Conservation (phyloP, 2,888 invertebrate species). For the Subacronicta megacephala region DNA sequence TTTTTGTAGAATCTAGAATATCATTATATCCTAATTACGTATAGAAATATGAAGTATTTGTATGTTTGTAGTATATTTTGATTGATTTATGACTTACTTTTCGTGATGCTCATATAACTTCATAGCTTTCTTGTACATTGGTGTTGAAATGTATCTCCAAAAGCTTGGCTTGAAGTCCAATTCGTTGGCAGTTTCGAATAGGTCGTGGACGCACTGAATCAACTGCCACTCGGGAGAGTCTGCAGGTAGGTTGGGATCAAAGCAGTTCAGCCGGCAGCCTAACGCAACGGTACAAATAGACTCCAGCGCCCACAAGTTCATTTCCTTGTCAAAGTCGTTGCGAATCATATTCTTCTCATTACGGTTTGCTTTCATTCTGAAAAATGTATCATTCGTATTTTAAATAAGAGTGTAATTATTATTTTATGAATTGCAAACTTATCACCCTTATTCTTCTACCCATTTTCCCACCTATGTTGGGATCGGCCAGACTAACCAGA, state of each 20-base stretch:
- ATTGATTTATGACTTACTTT: conserved; percentile 60
- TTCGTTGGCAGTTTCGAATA: conserved; percentile 62
- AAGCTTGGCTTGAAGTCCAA: conserved; percentile 74
- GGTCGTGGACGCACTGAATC: conserved; percentile 72
- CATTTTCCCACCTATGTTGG: too few relatives aligned
- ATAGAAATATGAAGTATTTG: too few relatives aligned
- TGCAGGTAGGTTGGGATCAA: conserved; percentile 71
- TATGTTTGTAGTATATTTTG: too few relatives aligned
- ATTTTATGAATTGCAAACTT: too few relatives aligned
- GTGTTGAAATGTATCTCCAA: conserved; percentile 72
- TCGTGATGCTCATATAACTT: conserved; percentile 72
- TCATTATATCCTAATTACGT: too few relatives aligned
- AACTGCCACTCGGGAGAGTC: conserved; percentile 73
- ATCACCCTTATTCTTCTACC: too few relatives aligned
- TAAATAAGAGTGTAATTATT: too few relatives aligned
- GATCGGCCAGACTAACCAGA: too few relatives aligned
- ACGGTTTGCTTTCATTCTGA: conserved; percentile 86
- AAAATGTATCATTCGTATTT: conserved; percentile 44
- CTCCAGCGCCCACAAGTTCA: conserved; percentile 91
- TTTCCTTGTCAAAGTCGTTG: conserved; percentile 86
- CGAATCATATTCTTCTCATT: conserved; percentile 88
- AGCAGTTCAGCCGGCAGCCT: conserved; percentile 76
- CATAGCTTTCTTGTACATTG: conserved; percentile 72
- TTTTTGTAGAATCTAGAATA: too few relatives aligned
- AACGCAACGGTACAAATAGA: conserved; percentile 81